phyloP scores from a whole-genome alignment of 1,140 invertebrate species.

The Tribolium madens region DNA sequence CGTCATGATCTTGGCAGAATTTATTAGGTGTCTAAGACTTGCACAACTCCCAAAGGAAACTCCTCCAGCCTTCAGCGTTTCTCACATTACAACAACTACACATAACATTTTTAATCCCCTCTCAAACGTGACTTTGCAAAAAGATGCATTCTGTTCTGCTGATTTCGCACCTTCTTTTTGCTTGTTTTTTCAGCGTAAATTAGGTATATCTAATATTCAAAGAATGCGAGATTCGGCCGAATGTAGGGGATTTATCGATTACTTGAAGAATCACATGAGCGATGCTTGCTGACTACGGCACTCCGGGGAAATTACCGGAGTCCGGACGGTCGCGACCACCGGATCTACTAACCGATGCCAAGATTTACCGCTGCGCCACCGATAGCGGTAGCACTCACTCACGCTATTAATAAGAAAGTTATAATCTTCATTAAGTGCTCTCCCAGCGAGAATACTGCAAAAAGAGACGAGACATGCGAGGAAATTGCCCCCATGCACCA shows the following conservation, averaged over 20 bases:
- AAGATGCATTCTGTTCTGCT: background rate
- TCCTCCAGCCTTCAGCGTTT: background rate
- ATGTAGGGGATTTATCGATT: constrained; percentile 51
- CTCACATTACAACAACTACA: background rate
- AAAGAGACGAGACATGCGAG: too few species aligned
- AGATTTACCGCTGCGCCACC: constrained; percentile 54
- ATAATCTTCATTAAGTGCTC: constrained; percentile 36
- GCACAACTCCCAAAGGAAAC: background rate
- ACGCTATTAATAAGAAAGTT: constrained; percentile 44
- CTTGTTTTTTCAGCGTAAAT: background rate
- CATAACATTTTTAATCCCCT: background rate
- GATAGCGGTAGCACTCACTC: constrained; percentile 41
- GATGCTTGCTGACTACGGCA: constrained; percentile 55
- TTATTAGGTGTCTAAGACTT: constrained; percentile 10
- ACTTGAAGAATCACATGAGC: constrained; percentile 49
- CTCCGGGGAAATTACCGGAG: constrained; percentile 55
- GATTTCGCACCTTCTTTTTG: background rate
- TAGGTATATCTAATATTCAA: constrained; percentile 26
- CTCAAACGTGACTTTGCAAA: background rate
- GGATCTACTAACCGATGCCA: constrained; percentile 49
- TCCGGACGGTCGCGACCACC: constrained; percentile 49
- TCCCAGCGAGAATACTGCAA: background rate
- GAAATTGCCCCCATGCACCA: too few species aligned
- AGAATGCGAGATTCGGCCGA: background rate
- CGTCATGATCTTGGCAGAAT: constrained; percentile 4